Base-by-base conservation (phyloP, 1,140 invertebrate genomes). In the Orussus abietinus region DNA sequence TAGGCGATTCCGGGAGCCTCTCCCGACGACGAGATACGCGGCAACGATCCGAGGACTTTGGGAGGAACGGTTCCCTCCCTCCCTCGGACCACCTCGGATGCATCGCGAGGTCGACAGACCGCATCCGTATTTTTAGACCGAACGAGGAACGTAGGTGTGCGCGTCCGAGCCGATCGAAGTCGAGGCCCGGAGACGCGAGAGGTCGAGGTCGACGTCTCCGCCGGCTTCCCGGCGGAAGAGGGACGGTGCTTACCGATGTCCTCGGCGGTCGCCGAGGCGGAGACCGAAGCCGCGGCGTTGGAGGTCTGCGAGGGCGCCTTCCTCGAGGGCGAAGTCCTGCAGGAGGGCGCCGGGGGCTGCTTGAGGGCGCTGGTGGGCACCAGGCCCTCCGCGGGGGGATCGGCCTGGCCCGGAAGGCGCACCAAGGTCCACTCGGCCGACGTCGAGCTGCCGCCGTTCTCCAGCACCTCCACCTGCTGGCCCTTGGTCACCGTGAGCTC, bases 401-500 rank as follows among this genome's bases (percentile, higher is more conserved):
- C 78, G 3, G 69, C 62, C 42, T 79, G 75, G 46, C 78, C 79
- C n/a, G 71, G 69, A 62, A 11, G 62, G 53, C 17, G 60, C 0
- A 72, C 66, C n/a, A 74, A 42, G 53, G 79, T 65, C 78, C 82
- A 59, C 75, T 74, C 70, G 11, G 49, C 41, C 10, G n/a, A n/a
- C n/a, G n/a, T n/a, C n/a, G 33, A 21, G 5, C 36, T 53, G 1
- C 44, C 66, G 46, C 55, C 66, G 29, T 82, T 74, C 56, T 95
- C 92, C 34, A 96, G 63, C 35, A 96, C 84, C 61, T 96, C 92
- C 30, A 96, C 92, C 69, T 95, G 91, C 68, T 95, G 92, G 6
- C 89, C 89, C 60, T 91, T 91, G 29, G 70, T 75, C 5, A 93
- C 89, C 14, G 79, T 82, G 44, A 92, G 61, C 64, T 92, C 89